phyloP scores from a whole-genome alignment of 2,888 invertebrate species.

The Eretmocerus hayati region DNA sequence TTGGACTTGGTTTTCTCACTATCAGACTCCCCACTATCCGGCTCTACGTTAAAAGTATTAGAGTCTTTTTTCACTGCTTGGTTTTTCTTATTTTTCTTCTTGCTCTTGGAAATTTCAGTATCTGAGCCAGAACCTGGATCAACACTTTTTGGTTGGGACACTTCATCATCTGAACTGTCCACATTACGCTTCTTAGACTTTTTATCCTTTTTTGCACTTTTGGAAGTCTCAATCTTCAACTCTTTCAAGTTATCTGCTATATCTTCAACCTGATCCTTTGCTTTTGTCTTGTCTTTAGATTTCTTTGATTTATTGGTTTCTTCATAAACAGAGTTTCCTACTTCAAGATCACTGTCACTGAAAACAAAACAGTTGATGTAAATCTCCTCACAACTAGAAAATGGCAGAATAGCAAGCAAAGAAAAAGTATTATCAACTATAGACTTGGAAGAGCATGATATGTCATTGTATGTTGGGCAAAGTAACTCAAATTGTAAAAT shows the following conservation, averaged over 20 bases:
- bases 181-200: conserved; percentile 46
- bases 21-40: conserved; percentile 27
- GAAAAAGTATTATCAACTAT: too few relatives aligned
- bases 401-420: too few relatives aligned
- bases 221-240: conserved; percentile 51
- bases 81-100: conserved; percentile 29
- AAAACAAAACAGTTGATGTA: conserved; percentile 25
- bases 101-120: conserved; percentile 24
- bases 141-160: conserved; percentile 19
- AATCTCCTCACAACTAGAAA: too few relatives aligned
- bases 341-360: conserved; percentile 60
- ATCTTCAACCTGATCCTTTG: conserved; percentile 36
- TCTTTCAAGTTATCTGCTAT: conserved; percentile 55
- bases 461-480: too few relatives aligned
- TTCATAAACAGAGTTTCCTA: conserved; percentile 46
- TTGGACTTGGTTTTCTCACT: conserved; percentile 21
- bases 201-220: conserved; percentile 36
- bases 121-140: conserved; percentile 27
- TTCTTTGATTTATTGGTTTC: conserved; percentile 45
- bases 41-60: conserved; percentile 26
- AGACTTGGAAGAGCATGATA: too few relatives aligned
- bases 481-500: too few relatives aligned
- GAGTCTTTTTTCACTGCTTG: conserved; percentile 31
- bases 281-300: conserved; percentile 45
- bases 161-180: conserved; percentile 26